Base-by-base conservation (phyloP, 2,888 invertebrate species). In the Rutpela maculata region DNA sequence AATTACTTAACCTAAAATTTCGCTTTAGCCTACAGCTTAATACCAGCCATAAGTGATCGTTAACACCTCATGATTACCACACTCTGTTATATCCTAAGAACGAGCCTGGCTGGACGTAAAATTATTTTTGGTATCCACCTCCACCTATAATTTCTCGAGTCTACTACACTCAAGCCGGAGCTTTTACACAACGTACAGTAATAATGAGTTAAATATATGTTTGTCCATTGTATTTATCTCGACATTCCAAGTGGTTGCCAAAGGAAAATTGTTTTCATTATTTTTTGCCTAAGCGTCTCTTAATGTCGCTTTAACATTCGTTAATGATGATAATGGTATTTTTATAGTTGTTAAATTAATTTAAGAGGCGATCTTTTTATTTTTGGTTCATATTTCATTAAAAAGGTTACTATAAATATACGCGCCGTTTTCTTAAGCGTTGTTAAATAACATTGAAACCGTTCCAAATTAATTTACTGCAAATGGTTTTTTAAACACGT, bases 111-210 rank as follows among this genome's bases (percentile, higher is more conserved):
- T 56, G 56, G 56, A 12, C n/a, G 68, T 57, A 70, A 43, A 38
- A 60, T 70, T 70, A 70, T 43, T 70, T 62, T 70, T 38, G 43
- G 70, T 26, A 60, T 60, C 70, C 70, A 59, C 70, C 70, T 68
- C 68, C 68, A 57, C 56, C 35, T 68, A 35, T 57, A 68, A 57
- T 68, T 68, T 68, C 68, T 68, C 57, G n/a, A 17, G 55, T 68
- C 68, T 68, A 68, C 57, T 68, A 63, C 17, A 56, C 68, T 56
- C 57, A 70, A 35, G 60, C 70, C 15, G 60, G 15, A 38, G 38
- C 11, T 19, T 70, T 60, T 59, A 59, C 18, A 60, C 60, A 17
- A 35, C 68, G 31, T 68, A 57, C 68, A 68, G 68, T 35, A 68
- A 68, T 68, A 68, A 57, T 50, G 67, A 68, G 68, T 56, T 26